phyloP scores from a whole-genome alignment of 1,140 invertebrate species.

The Sarcophaga bullata region DNA sequence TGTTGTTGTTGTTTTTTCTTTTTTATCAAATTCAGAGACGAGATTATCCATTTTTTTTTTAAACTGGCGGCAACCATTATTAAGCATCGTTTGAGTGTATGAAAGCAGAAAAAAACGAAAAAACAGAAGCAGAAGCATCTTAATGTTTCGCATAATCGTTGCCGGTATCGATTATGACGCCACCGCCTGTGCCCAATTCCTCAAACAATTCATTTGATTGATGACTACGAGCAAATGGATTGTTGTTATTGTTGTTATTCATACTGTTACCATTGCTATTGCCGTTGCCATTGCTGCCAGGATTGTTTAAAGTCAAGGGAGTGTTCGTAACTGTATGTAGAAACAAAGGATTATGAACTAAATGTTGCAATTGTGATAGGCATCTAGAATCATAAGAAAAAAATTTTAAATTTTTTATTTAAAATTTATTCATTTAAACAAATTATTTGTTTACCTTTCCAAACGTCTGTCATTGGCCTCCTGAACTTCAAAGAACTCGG shows the following conservation, averaged over 20 bases:
- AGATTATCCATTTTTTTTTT: not conserved
- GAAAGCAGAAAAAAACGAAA: not conserved
- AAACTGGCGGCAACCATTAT: not conserved
- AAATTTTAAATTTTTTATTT: not conserved
- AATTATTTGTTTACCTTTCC: conserved; percentile 53
- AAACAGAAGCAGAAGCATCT: not conserved
- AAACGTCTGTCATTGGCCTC: conserved; percentile 50
- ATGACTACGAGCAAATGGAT: conserved; percentile 47
- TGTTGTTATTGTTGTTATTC: conserved; percentile 45
- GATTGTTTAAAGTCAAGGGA: conserved; percentile 19
- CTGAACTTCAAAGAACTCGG: conserved; percentile 54
- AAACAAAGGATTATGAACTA: conserved; percentile 64
- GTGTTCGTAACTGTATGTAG: conserved; percentile 43
- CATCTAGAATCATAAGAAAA: conserved; percentile 54
- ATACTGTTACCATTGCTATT: not conserved
- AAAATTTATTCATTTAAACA: not conserved
- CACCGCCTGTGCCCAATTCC: conserved; percentile 51
- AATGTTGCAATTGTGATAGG: conserved; percentile 67
- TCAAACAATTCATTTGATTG: conserved; percentile 60
- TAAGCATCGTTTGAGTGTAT: not conserved
- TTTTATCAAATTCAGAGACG: not conserved
- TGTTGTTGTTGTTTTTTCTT: too few species aligned
- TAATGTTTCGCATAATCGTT: conserved; percentile 59
- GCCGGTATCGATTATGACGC: conserved; percentile 37
- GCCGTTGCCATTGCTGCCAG: not conserved